Conservation (phyloP, 2,888 invertebrate species). For the Neria commutata region DNA sequence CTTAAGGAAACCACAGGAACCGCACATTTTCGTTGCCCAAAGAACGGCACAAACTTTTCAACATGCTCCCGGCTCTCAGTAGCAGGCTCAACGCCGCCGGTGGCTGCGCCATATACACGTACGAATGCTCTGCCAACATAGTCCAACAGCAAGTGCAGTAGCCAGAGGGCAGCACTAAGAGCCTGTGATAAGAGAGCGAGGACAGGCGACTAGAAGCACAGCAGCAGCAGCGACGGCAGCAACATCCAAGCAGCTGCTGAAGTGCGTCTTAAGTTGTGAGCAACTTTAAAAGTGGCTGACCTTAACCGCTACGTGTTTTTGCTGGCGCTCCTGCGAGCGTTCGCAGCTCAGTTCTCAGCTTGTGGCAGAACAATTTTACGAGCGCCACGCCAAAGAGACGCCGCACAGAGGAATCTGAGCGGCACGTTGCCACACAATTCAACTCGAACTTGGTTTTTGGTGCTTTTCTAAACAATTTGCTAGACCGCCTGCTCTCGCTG, state of each 20-base stretch:
- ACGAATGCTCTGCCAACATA: background rate
- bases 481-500: no score
- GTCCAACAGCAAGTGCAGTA: background rate
- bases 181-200: background rate
- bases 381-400: no score
- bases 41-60: conserved; percentile 14
- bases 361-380: no score
- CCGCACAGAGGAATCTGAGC: no score
- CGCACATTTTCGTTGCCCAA: conserved; percentile 49
- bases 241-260: background rate
- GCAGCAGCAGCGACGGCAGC: background rate
- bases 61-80: no score
- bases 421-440: no score
- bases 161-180: background rate
- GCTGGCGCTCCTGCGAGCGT: background rate
- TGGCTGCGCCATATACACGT: background rate
- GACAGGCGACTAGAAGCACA: background rate
- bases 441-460: no score
- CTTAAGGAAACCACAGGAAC: conserved; percentile 48
- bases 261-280: background rate
- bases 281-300: background rate
- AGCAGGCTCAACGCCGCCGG: conserved; percentile 3
- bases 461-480: no score
- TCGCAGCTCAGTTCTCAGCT: no score
- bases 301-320: background rate